Base-by-base conservation (phyloP, 2,888 invertebrate genomes). In the Drosophila histrio region DNA sequence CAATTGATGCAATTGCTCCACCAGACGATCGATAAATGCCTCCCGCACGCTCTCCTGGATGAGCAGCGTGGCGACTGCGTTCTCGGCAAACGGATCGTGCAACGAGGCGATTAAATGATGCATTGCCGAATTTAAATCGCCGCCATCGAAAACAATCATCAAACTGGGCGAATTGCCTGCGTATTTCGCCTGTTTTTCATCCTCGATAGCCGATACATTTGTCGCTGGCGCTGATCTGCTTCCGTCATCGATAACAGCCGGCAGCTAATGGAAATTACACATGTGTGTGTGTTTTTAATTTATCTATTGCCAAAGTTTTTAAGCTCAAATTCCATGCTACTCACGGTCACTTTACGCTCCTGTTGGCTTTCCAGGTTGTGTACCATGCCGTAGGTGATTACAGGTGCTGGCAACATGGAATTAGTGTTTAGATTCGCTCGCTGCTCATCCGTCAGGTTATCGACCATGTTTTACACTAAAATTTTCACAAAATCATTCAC, bases 11-110 rank as follows among this genome's bases (percentile, higher is more conserved):
- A 90, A 24, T 22, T 63, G 65, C 0, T 57, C 34, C 13, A 62
- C 50, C 0, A 91, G 19, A 11, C 75, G 86, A 0, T 61, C 66
- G 1, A 57, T 53, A 36, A 91, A 87, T 21, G 59, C 28, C 0
- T 72, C 64, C 0, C 74, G 58, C 3, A 89, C 71, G 2, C 87
- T 81, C 59, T 91, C 91, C 62, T 91, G 91, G 0, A 91, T 87
- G 2, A 90, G 68, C 0, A 90, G 72, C 1, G 88, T 88, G 13
- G 81, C 85, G 11, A 91, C 80, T 0, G 82, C 76, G 32, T 81
- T 63, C 5, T 49, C 2, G 0, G 61, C 68, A 13, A 85, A 79
- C 2, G 91, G 90, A 39, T 84, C 59, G 9, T 88, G 84, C 39
- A 91, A 49, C 0, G 91, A 90, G 34, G 65, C 67, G 0, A 71